Evolutionary conservation across 2,113 vertebrate genomes (phyloP), one percentile per base, ranked within the genome.

Genomic region (Microtus oregoni): DNA sequence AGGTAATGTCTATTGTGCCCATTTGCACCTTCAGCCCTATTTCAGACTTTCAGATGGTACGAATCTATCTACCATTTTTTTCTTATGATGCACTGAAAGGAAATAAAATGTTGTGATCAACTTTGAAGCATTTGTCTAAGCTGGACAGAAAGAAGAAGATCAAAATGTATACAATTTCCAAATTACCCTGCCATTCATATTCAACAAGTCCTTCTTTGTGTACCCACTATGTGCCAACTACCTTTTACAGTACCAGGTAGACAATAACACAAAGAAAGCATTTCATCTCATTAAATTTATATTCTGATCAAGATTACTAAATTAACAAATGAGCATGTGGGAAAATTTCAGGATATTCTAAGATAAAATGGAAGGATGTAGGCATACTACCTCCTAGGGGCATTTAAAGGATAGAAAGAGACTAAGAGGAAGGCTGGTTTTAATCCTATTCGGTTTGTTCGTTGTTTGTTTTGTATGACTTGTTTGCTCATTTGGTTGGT

Each of bases 1-100:
- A 99, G 99, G 99, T 99, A 99, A 98, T 93, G 14, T 0, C 73
- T 10, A 38, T 50, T 90, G 0, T 68, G 47, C 28, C 1, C 58
- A 7, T 30, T 4, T 41, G 9, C 90, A 38, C 30, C 63, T 75
- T 41, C 19, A 55, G 0, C 30, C 83, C 6, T 77, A 35, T 44
- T 22, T 30, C 52, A 0, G 35, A 24, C 68, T 89, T 89, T 41
- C n/a, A 76, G 52, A 32, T 76, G 19, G 13, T 75, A 15, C 15
- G 13, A 10, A 20, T 91, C 3, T 35, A 50, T 87, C 55, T 67
- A 5, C 35, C n/a, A n/a, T 30, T 26, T 12, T 55, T 65, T 38
- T 13, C 55, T 55, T 73, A 32, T 38, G 4, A 35, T 65, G 65
- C 55, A 35, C 55, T 87, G 47, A 76, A 22, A 55, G 6, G 32